Conservation (phyloP, 2,113 vertebrate genomes). For the Chrysemys picta region DNA sequence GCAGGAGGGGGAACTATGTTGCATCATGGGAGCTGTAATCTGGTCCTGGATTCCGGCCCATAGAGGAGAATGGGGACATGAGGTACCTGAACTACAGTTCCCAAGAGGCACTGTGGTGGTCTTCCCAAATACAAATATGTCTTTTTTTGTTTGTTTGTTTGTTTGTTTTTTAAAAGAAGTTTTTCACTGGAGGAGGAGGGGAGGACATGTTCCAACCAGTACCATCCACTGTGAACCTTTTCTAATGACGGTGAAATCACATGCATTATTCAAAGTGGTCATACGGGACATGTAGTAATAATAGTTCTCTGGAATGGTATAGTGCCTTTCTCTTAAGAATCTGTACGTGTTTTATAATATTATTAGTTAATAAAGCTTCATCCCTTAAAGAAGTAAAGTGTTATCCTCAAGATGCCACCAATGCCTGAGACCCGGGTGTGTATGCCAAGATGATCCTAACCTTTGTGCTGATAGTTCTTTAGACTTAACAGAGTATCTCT, state of each 20-base stretch:
- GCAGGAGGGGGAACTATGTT: background rate
- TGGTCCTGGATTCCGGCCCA: background rate
- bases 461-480: background rate
- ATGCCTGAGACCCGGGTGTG: background rate
- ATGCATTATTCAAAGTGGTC: background rate
- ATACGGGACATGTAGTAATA: background rate
- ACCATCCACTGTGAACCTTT: background rate
- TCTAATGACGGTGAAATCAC: background rate
- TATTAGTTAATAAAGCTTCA: background rate
- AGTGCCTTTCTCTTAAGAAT: background rate
- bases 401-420: background rate
- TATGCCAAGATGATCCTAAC: background rate
- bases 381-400: background rate
- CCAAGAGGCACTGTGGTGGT: background rate
- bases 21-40: background rate
- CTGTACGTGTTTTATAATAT: background rate
- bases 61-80: background rate
- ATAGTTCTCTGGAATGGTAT: background rate
- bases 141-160: background rate
- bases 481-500: background rate
- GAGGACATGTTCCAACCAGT: background rate
- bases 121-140: background rate
- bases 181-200: background rate
- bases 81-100: background rate
- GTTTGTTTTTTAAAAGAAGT: background rate